Evolutionary conservation across 2,888 invertebrate species (phyloP).

Genomic region (Drosophila leonis): DNA sequence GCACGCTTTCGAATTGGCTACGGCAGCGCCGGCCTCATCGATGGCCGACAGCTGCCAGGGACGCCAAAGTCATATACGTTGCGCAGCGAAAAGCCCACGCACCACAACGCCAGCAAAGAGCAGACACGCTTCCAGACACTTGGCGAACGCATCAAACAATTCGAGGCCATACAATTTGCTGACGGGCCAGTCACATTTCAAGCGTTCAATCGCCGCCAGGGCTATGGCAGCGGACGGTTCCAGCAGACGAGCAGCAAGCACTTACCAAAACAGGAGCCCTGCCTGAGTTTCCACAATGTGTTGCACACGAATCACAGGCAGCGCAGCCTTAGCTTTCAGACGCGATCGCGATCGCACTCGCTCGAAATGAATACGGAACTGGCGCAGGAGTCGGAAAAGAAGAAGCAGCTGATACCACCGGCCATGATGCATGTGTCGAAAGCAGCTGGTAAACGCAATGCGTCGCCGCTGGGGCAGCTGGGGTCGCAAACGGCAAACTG

Average conservation of each 20-base stretch:
- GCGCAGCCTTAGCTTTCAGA: constrained; percentile 27
- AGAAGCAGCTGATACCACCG: neutral
- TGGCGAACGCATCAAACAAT: constrained; percentile 53
- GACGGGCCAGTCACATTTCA: constrained; percentile 55
- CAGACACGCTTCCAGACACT: constrained; percentile 41
- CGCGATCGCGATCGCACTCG: constrained; percentile 8
- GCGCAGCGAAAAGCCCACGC: neutral
- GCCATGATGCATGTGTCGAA: neutral
- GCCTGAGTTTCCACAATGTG: constrained; percentile 44
- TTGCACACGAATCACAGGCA: constrained; percentile 55
- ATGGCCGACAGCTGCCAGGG: constrained; percentile 4
- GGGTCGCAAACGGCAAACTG: constrained; percentile 38
- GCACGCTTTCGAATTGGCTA: neutral
- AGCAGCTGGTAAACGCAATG: neutral
- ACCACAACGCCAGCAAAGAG: constrained; percentile 1
- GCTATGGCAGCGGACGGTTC: constrained; percentile 6
- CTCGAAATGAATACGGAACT: neutral
- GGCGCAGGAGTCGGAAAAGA: neutral
- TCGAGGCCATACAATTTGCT: constrained; percentile 58
- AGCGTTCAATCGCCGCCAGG: constrained; percentile 46
- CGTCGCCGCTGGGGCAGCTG: constrained; percentile 52
- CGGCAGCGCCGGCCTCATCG: neutral
- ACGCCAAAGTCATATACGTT: constrained; percentile 4
- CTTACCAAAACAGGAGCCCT: constrained; percentile 43
- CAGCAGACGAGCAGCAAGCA: constrained; percentile 5